Base-by-base conservation (phyloP, 2,888 invertebrate species). In the Psylliodes chrysocephalus region DNA sequence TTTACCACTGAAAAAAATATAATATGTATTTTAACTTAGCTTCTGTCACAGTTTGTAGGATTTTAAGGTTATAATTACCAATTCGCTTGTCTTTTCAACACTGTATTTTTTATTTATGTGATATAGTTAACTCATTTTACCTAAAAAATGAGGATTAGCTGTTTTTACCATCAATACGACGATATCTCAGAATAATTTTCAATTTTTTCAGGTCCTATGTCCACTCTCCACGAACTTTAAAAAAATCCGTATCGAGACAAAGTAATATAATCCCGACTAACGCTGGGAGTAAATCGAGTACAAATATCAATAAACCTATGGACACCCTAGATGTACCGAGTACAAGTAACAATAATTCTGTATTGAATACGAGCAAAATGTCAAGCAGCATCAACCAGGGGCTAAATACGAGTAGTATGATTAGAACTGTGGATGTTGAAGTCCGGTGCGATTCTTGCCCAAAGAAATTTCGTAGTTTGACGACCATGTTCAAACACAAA, bases 391-490 rank as follows among this genome's bases (percentile, higher is more conserved):
- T 35, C 10, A 35, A 35, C 14, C 12, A 4, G 2, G 35, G 35
- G 4, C 6, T 35, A 35, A 35, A 12, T 12, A 35, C 35, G 14
- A 55, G 33, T n/a, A 52, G 17, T 46, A 8, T 15, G 42, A 30
- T 8, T 1, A 63, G 46, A 22, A 46, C 55, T 6, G 33, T 65
- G 40, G 56, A 53, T 6, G 18, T 68, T 10, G 64, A 67, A n/a
- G 10, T 69, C 10, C 54, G 65, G 33, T 82, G 82, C 62, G 77
- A 78, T 17, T 62, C 68, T 38, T 81, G 82, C 67, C 22, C 69
- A 2, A 68, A 68, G 67, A 71, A 64, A 17, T 81, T 81, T 68
- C 49, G 62, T 8, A 74, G 75, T 19, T 71, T 76, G 52, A 75
- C 73, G 15, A 73, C 67, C 17, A 61, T 70, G 52, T 73, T 71